Percentiles rank a stretch among this genome's conserved stretches.
Conservation (phyloP, 1,140 invertebrate species). For the Tachypleus tridentatus region DNA sequence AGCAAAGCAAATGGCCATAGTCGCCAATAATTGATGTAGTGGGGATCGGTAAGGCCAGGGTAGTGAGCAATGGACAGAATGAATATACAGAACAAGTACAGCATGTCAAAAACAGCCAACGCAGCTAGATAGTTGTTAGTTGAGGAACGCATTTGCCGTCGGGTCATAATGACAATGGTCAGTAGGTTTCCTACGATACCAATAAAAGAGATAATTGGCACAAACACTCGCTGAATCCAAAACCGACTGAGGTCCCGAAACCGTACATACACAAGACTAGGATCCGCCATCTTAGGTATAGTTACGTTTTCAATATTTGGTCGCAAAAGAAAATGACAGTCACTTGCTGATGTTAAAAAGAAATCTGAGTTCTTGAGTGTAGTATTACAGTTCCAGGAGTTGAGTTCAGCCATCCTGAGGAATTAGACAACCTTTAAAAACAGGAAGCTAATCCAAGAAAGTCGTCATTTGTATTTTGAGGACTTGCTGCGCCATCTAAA, state of each 20-base stretch:
- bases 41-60: slow-evolving; percentile 34
- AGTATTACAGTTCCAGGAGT: too few relatives aligned
- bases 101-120: slow-evolving; percentile 54
- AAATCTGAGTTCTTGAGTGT: too few relatives aligned
- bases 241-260: slow-evolving; percentile 31
- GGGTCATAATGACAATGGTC: slow-evolving; percentile 58
- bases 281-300: too few relatives aligned
- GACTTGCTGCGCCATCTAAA: too few relatives aligned
- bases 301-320: too few relatives aligned
- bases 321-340: too few relatives aligned
- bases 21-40: slow-evolving; percentile 42
- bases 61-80: slow-evolving; percentile 51
- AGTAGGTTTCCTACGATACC: slow-evolving; percentile 57
- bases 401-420: too few relatives aligned
- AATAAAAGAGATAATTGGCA: slow-evolving; percentile 52
- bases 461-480: too few relatives aligned
- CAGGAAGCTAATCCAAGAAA: too few relatives aligned
- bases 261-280: too few relatives aligned
- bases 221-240: slow-evolving; percentile 51
- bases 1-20: slow-evolving; percentile 42
- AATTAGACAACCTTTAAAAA: too few relatives aligned
- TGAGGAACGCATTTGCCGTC: slow-evolving; percentile 56
- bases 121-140: slow-evolving; percentile 61
- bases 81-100: slow-evolving; percentile 54
- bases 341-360: too few relatives aligned